Percentiles rank a stretch among this genome's conserved stretches.
phyloP scores from a whole-genome alignment of 2,888 invertebrate species.

The Drosophila lutescens region DNA sequence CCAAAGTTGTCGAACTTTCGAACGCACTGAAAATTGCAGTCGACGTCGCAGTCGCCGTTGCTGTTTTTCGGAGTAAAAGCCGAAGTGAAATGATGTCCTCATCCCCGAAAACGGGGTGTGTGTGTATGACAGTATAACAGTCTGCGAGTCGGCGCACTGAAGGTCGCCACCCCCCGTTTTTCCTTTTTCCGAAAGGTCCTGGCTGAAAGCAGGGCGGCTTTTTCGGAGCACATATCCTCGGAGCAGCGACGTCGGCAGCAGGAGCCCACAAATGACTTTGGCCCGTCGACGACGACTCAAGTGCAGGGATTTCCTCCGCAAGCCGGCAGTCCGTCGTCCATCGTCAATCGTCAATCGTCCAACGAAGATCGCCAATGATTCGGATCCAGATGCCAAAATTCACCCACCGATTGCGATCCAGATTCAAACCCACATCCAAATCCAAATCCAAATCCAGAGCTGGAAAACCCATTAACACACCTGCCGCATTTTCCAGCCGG shows the following conservation, averaged over 20 bases:
- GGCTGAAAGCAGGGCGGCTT: not conserved
- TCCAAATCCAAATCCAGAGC: not conserved
- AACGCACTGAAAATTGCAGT: constrained; percentile 83
- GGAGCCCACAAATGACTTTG: constrained; percentile 20
- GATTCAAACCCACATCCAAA: not conserved
- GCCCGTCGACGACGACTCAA: constrained; percentile 21
- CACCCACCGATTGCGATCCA: not conserved
- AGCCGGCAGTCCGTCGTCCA: constrained; percentile 32
- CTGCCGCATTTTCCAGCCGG: constrained; percentile 10
- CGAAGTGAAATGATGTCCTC: constrained; percentile 1
- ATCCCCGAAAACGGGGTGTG: not conserved
- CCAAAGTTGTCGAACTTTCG: constrained; percentile 85
- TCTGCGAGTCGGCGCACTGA: constrained; percentile 41
- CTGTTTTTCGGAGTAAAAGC: constrained; percentile 12
- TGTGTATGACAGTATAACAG: constrained; percentile 27
- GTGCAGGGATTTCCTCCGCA: constrained; percentile 37
- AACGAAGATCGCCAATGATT: constrained; percentile 19
- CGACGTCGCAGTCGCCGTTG: constrained; percentile 60
- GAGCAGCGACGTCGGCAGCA: constrained; percentile 34
- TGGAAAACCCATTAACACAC: not conserved
- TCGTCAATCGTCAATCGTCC: not conserved
- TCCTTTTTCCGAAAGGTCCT: not conserved
- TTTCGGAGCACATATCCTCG: constrained; percentile 1
- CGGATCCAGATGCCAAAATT: constrained; percentile 3
- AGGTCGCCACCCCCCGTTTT: not conserved